Evolutionary conservation across 2,797 vertebrate species (phyloP).

Genomic region (Rhabdophis nuchalis): DNA sequence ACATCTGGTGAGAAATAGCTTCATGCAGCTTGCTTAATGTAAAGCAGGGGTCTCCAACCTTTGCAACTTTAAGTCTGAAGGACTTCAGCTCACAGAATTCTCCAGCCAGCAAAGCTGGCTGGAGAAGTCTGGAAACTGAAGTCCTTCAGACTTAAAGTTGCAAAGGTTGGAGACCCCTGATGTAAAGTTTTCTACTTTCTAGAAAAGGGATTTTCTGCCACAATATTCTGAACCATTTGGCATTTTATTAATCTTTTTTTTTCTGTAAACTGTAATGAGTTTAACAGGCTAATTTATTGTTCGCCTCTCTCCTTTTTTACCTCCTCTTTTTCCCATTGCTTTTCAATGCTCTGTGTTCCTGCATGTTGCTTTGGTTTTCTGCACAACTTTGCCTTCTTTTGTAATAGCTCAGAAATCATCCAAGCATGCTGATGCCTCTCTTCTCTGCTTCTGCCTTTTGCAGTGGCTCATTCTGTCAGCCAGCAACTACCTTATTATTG

Average conservation of each 20-base stretch:
- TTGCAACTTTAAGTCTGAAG: too few relatives aligned
- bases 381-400: not conserved
- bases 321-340: not conserved
- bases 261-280: not conserved
- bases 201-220: not conserved
- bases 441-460: not conserved
- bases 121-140: too few relatives aligned
- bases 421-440: not conserved
- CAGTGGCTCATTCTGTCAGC: not conserved
- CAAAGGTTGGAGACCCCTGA: too few relatives aligned
- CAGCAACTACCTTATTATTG: not conserved
- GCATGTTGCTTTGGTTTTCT: not conserved
- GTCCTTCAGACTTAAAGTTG: too few relatives aligned
- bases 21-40: not conserved
- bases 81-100: too few relatives aligned
- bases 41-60: too few relatives aligned
- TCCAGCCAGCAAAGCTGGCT: too few relatives aligned
- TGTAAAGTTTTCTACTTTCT: too few relatives aligned
- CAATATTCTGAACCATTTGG: not conserved
- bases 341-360: not conserved
- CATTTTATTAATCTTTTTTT: not conserved
- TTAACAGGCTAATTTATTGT: not conserved
- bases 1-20: conserved; percentile 85
- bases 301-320: not conserved
- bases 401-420: not conserved